Conservation (phyloP, 2,113 vertebrate species). For the Corythornis vintsioides region DNA sequence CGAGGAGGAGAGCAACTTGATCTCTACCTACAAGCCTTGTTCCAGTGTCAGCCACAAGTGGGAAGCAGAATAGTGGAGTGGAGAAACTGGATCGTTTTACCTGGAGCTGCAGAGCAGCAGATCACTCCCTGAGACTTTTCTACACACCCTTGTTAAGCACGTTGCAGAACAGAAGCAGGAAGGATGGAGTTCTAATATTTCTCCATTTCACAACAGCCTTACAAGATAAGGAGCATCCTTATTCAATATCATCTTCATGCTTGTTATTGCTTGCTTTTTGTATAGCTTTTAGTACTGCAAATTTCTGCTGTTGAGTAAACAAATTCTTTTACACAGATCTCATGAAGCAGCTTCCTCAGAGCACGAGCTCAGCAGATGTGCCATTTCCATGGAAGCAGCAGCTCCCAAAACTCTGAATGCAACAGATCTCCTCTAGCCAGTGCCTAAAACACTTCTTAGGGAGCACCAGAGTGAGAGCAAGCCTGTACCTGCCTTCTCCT, state of each 20-base stretch:
- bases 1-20: background rate
- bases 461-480: rapidly evolving
- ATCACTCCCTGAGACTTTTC: background rate
- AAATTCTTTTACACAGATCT: background rate
- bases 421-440: background rate
- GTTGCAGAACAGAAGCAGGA: background rate
- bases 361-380: background rate
- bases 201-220: background rate
- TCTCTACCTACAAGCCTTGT: background rate
- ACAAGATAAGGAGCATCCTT: background rate
- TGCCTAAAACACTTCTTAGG: background rate
- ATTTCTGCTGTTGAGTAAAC: background rate
- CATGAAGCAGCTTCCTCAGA: background rate
- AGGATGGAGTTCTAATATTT: background rate
- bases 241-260: background rate
- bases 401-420: background rate
- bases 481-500: background rate
- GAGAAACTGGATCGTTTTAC: background rate
- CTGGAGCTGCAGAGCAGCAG: background rate
- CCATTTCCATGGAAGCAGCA: background rate
- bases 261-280: background rate
- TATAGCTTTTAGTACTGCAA: background rate
- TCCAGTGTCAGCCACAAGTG: background rate
- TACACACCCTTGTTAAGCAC: rapidly evolving
- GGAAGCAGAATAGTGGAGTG: background rate